Evolutionary conservation across 2,888 invertebrate genomes (phyloP).

Genomic region (Mayetiola destructor): DNA sequence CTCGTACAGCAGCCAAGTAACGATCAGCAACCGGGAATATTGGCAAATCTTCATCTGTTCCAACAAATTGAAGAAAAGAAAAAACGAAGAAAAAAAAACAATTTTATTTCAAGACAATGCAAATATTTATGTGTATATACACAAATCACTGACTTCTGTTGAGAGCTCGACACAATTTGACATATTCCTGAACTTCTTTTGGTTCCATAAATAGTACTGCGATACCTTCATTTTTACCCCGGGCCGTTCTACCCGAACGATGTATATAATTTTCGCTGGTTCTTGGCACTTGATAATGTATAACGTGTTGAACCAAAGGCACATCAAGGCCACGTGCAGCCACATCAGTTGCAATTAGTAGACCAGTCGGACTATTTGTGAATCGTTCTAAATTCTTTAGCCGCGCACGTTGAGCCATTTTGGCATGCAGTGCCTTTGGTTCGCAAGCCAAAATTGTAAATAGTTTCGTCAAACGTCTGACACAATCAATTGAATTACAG

Average conservation of each 20-base stretch:
- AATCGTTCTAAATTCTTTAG: slow-evolving; percentile 86
- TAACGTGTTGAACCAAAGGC: slow-evolving; percentile 80
- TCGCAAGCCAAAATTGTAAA: slow-evolving; percentile 53
- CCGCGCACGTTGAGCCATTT: slow-evolving; percentile 87
- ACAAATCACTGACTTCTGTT: slow-evolving; percentile 67
- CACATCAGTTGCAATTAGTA: slow-evolving; percentile 90
- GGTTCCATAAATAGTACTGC: slow-evolving; percentile 87
- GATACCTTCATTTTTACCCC: slow-evolving; percentile 76
- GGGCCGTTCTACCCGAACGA: slow-evolving; percentile 89
- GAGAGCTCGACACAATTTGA: slow-evolving; percentile 68
- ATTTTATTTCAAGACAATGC: neutral
- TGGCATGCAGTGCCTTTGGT: slow-evolving; percentile 68
- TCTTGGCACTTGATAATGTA: slow-evolving; percentile 92
- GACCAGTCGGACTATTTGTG: slow-evolving; percentile 50
- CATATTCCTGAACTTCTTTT: slow-evolving; percentile 62
- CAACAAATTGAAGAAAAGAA: neutral
- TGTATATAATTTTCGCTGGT: slow-evolving; percentile 96
- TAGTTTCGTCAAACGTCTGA: slow-evolving; percentile 59
- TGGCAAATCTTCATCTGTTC: slow-evolving; percentile 59
- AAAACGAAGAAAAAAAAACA: slow-evolving; percentile 13
- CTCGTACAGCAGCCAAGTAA: slow-evolving; percentile 46
- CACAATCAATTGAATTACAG: slow-evolving; percentile 86
- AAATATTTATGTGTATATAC: neutral
- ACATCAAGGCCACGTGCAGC: slow-evolving; percentile 96
- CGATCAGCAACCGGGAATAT: slow-evolving; percentile 61